These are phyloP conservation scores for Zosterops lateralis DNA, from an alignment of 2,113 vertebrate genomes.

Conservation along the genomic window DNA sequence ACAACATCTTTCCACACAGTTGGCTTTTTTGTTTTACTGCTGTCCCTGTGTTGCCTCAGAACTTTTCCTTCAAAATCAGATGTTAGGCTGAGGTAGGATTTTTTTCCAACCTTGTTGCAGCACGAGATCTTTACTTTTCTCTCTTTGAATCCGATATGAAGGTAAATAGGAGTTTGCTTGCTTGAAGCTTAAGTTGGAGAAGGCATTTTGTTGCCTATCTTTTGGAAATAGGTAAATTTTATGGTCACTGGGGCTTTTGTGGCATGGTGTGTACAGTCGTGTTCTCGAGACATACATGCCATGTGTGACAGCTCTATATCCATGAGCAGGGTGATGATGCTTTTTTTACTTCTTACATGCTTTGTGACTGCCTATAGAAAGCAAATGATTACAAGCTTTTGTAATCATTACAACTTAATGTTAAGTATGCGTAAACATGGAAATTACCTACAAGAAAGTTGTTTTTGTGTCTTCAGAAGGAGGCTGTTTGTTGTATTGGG, in stretches of 20 bases:
- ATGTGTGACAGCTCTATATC: not conserved
- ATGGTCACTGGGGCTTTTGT: not conserved
- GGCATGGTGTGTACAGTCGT: rapidly evolving
- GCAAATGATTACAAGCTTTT: not conserved
- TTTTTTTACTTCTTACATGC: not conserved
- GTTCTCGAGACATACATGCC: rapidly evolving
- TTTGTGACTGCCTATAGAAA: not conserved
- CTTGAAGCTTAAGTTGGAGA: not conserved
- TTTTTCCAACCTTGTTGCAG: not conserved
- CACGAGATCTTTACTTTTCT: not conserved
- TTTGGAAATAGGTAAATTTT: not conserved
- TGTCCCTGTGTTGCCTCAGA: not conserved
- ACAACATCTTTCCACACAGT: rapidly evolving
- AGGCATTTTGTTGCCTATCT: not conserved
- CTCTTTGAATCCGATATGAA: rapidly evolving
- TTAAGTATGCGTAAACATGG: not conserved
- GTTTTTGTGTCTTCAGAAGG: not conserved
- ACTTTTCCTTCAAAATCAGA: not conserved
- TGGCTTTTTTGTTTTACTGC: not conserved
- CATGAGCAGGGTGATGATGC: not conserved
- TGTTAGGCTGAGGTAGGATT: not conserved
- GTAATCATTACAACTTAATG: too few relatives aligned
- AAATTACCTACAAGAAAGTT: not conserved
- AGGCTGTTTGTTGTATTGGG: not conserved
- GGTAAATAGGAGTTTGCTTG: not conserved